Evolutionary conservation across 35 echinoderm and acorn worm species (phyloP).

Genomic region (Nesometra sesokonis): DNA sequence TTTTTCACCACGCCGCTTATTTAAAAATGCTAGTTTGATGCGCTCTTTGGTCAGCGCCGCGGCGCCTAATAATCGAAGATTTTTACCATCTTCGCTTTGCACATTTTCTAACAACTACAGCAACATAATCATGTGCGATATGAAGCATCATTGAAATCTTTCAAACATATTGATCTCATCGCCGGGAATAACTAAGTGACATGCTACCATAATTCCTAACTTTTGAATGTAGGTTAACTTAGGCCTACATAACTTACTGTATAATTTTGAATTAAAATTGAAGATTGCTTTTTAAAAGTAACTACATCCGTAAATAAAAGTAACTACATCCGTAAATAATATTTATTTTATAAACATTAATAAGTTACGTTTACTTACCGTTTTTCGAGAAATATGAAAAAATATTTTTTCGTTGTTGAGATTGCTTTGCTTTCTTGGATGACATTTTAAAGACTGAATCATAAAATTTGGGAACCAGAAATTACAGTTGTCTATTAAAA

Average conservation of each 20-base stretch:
- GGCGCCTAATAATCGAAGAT: not conserved
- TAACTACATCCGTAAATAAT: not conserved
- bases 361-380: not conserved
- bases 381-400: not conserved
- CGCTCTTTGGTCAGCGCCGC: not conserved
- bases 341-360: not conserved
- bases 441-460: not conserved
- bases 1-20: too few species aligned
- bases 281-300: too few species aligned
- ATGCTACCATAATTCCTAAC: not conserved
- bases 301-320: too few species aligned
- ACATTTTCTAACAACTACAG: too few species aligned
- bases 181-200: not conserved
- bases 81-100: too few species aligned
- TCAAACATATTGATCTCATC: not conserved
- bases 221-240: not conserved
- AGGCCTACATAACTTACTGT: too few species aligned
- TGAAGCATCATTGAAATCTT: too few species aligned
- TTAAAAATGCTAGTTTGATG: too few species aligned
- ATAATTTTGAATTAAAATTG: too few species aligned
- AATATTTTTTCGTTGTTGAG: not conserved
- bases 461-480: not conserved
- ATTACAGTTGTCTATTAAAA: not conserved
- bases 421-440: not conserved
- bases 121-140: too few species aligned